Evolutionary conservation across 2,797 vertebrate genomes (phyloP).

Genomic region (Okamejei kenojei): DNA sequence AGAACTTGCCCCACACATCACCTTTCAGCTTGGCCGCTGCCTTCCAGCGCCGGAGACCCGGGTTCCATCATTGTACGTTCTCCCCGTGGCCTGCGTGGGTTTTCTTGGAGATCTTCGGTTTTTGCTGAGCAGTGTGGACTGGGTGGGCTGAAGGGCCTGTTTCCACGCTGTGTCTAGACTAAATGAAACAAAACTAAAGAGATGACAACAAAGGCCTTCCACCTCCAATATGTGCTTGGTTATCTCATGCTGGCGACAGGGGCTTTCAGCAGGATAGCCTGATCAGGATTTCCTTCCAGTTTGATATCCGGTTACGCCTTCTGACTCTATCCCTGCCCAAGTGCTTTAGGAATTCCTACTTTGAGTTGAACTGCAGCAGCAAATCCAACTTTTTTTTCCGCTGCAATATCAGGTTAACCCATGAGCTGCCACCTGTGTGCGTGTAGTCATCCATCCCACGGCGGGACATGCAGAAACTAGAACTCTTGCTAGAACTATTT

Average conservation of each 20-base stretch:
- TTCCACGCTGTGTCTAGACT: too few relatives aligned
- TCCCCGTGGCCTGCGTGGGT: too few relatives aligned
- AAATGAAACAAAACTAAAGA: too few relatives aligned
- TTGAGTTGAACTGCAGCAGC: neutral
- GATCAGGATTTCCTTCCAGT: conserved; percentile 26
- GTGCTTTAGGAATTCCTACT: conserved; percentile 9
- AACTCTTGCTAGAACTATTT: neutral
- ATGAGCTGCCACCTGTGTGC: neutral
- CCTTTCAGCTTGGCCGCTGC: too few relatives aligned
- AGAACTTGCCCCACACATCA: too few relatives aligned
- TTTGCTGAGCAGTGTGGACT: too few relatives aligned
- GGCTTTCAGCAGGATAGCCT: neutral
- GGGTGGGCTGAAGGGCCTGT: too few relatives aligned
- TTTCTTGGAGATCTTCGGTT: too few relatives aligned
- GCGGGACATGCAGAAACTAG: neutral
- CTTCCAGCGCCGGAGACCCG: too few relatives aligned
- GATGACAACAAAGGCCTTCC: neutral
- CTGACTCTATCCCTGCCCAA: neutral
- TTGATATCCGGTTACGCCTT: neutral
- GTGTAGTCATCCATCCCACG: too few relatives aligned
- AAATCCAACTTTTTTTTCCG: neutral
- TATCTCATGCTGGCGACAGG: neutral
- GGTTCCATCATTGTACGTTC: too few relatives aligned
- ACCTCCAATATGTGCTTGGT: neutral
- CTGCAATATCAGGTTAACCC: neutral